Conservation (phyloP, 2,113 vertebrate species). For the Noturus placidus region DNA sequence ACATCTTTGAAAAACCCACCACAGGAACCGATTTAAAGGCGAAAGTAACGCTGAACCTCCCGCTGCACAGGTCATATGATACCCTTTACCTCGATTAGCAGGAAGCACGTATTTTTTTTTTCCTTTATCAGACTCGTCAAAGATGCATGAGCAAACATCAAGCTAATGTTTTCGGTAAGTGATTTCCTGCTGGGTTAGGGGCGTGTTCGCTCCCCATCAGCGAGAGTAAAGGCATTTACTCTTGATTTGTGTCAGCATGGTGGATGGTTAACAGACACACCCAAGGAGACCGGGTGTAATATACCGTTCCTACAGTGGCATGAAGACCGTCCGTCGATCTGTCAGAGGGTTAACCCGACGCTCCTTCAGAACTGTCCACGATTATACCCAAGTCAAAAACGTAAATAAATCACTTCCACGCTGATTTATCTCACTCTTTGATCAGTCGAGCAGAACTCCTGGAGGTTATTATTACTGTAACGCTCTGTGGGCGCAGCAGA, state of each 20-base stretch:
- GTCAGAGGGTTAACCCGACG: not conserved
- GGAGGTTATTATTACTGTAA: not conserved
- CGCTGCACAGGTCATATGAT: conserved; percentile 53
- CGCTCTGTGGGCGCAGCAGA: not conserved
- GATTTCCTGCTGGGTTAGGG: conserved; percentile 16
- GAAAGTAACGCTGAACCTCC: conserved; percentile 61
- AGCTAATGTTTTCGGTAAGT: conserved; percentile 48
- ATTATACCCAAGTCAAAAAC: not conserved
- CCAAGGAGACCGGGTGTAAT: not conserved
- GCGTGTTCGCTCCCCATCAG: not conserved
- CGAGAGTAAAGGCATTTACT: not conserved
- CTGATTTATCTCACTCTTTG: not conserved
- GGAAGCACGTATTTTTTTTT: conserved; percentile 40
- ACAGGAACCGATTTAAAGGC: conserved; percentile 57
- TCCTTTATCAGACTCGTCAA: conserved; percentile 36
- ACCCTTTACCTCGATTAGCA: conserved; percentile 43
- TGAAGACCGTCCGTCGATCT: not conserved
- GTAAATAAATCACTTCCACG: not conserved
- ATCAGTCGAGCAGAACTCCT: conserved; percentile 1
- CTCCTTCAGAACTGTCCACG: too few relatives aligned
- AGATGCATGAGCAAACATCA: conserved; percentile 52
- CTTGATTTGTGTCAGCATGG: not conserved
- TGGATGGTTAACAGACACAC: not conserved
- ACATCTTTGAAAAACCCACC: conserved; percentile 51
- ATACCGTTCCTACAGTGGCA: not conserved